Percentiles rank a stretch among this genome's conserved stretches.
phyloP scores from a whole-genome alignment of 1,140 invertebrate genomes.

The Adelges cooleyi region DNA sequence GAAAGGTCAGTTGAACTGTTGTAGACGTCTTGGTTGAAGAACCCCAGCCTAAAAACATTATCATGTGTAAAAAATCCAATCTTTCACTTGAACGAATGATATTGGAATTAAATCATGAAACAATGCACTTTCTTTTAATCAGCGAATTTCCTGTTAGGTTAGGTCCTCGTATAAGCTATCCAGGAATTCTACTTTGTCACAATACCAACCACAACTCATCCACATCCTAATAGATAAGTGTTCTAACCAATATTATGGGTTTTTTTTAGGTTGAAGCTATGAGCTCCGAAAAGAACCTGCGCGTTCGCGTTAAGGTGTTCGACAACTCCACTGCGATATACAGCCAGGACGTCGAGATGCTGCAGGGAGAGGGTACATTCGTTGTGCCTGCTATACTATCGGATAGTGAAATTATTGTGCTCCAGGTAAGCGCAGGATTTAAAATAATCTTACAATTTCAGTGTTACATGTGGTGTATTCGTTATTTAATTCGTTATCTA shows the following conservation, averaged over 20 bases:
- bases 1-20: conserved; percentile 45
- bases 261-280: conserved; percentile 50
- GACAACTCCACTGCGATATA: conserved; percentile 54
- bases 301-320: conserved; percentile 51
- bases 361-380: conserved; percentile 49
- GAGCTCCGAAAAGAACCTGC: conserved; percentile 50
- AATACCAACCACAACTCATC: no score
- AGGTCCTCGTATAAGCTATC: no score
- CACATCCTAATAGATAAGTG: not conserved
- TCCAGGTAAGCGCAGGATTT: conserved; percentile 44
- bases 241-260: not conserved
- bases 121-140: no score
- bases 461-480: no score
- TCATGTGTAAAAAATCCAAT: no score
- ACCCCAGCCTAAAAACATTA: no score
- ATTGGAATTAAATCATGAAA: no score
- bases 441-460: not conserved
- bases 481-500: conserved; percentile 7
- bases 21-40: no score
- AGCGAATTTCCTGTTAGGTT: no score
- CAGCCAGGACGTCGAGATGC: conserved; percentile 54
- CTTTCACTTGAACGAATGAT: no score
- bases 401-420: conserved; percentile 47
- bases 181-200: no score
- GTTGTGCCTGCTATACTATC: conserved; percentile 51